These are phyloP conservation scores for Callocephalon fimbriatum DNA, from an alignment of 2,113 vertebrate genomes.

Conservation along the genomic window DNA sequence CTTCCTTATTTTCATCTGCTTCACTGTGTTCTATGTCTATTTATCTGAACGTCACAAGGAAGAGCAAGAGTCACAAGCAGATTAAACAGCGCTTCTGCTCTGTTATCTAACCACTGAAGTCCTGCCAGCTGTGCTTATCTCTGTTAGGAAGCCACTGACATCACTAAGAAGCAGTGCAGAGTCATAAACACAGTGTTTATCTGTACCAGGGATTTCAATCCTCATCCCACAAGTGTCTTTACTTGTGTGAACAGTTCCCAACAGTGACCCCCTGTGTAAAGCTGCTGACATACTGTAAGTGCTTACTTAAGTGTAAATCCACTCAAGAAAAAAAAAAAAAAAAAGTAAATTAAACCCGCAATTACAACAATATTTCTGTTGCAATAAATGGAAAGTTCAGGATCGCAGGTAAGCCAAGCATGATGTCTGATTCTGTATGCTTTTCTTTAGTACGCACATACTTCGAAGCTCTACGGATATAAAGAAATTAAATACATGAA, in stretches of 20 bases:
- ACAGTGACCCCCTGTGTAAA: not conserved
- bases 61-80: not conserved
- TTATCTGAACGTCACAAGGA: not conserved
- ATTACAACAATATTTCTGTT: not conserved
- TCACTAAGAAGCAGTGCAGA: not conserved
- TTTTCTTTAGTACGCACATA: not conserved
- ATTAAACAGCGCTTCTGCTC: constrained; percentile 1
- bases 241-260: not conserved
- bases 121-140: constrained; percentile 29
- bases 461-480: not conserved
- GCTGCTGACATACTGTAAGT: not conserved
- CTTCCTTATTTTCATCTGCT: not conserved
- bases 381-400: not conserved
- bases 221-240: not conserved
- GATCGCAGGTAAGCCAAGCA: not conserved
- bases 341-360: not conserved
- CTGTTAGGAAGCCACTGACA: not conserved
- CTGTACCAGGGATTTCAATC: not conserved
- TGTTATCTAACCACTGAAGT: constrained; percentile 32
- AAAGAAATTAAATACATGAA: not conserved
- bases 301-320: not conserved
- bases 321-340: not conserved
- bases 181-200: not conserved
- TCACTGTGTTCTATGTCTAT: not conserved
- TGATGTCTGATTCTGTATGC: not conserved